A percentile compares a stretch with the other conserved stretches of the same genome.
These are phyloP conservation scores for Thalassarche chlororhynchos DNA, from an alignment of 2,113 vertebrate genomes.

Conservation along the genomic window DNA sequence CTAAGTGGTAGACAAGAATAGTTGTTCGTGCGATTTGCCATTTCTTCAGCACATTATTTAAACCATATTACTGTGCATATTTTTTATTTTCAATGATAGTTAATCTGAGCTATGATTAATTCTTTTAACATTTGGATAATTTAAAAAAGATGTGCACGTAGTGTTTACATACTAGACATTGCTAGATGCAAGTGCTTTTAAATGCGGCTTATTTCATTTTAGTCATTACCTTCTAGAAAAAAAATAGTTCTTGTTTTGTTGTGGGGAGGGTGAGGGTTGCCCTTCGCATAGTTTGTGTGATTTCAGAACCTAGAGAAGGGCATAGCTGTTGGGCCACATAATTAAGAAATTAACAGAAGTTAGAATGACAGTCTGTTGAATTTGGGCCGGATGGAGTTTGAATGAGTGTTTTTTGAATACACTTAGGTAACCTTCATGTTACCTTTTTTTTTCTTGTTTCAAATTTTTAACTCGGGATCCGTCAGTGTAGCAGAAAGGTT, in stretches of 20 bases:
- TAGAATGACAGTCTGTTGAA: neutral
- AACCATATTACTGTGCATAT: neutral
- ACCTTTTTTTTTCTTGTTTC: neutral
- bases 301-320: neutral
- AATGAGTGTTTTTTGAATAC: neutral
- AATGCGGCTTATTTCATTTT: neutral
- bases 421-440: neutral
- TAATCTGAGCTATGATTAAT: slow-evolving; percentile 23
- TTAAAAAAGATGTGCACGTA: neutral
- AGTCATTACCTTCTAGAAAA: neutral
- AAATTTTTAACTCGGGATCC: neutral
- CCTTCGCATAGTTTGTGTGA: neutral
- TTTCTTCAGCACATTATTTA: slow-evolving; percentile 45
- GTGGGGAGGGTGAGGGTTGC: neutral
- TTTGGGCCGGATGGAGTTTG: neutral
- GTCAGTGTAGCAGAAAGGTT: neutral
- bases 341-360: neutral
- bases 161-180: neutral
- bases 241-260: neutral
- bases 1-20: slow-evolving; percentile 23
- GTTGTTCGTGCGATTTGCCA: slow-evolving; percentile 7
- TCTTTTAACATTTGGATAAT: neutral
- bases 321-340: neutral
- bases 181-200: neutral
- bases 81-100: slow-evolving; percentile 33